A percentile compares a stretch with the other conserved stretches of the same genome.
Conservation (phyloP, 2,797 vertebrate genomes). For the Sebastes vulpes region DNA sequence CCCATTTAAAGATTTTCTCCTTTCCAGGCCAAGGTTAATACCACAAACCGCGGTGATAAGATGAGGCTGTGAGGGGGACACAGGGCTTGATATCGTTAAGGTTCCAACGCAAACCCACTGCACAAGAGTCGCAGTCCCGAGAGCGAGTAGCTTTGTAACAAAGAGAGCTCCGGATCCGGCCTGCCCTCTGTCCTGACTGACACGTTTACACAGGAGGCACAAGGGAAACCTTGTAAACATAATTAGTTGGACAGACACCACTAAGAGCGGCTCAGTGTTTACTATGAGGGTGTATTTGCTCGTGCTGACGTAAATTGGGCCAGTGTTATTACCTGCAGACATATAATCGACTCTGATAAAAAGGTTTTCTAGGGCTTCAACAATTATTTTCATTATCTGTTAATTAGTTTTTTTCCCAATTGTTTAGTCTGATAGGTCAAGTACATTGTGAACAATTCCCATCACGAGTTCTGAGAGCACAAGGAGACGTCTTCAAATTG, state of each 20-base stretch:
- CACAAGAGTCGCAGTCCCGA: background rate
- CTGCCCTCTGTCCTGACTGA: slow-evolving; percentile 39
- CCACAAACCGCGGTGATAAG: slow-evolving; percentile 62
- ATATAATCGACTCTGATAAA: background rate
- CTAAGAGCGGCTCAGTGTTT: slow-evolving; percentile 6
- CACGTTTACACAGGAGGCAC: slow-evolving; percentile 55
- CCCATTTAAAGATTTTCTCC: slow-evolving; percentile 49
- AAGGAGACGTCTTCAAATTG: background rate
- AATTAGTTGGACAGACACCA: slow-evolving; percentile 27
- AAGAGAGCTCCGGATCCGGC: background rate
- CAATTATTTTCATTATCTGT: background rate
- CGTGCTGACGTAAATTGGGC: background rate
- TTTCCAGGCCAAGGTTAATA: slow-evolving; percentile 69
- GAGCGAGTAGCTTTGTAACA: background rate
- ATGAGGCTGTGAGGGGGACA: slow-evolving; percentile 49
- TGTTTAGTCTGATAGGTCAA: background rate
- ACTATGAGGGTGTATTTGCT: slow-evolving; percentile 4
- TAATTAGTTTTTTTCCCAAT: background rate
- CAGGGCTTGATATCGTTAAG: slow-evolving; percentile 71
- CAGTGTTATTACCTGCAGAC: background rate
- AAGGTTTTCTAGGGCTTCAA: background rate
- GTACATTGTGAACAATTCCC: background rate
- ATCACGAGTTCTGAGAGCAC: too few species aligned
- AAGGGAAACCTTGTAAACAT: slow-evolving; percentile 53
- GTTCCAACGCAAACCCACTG: background rate